Evolutionary conservation across 1,140 invertebrate genomes (phyloP).

Genomic region (Sitodiplosis mosellana): DNA sequence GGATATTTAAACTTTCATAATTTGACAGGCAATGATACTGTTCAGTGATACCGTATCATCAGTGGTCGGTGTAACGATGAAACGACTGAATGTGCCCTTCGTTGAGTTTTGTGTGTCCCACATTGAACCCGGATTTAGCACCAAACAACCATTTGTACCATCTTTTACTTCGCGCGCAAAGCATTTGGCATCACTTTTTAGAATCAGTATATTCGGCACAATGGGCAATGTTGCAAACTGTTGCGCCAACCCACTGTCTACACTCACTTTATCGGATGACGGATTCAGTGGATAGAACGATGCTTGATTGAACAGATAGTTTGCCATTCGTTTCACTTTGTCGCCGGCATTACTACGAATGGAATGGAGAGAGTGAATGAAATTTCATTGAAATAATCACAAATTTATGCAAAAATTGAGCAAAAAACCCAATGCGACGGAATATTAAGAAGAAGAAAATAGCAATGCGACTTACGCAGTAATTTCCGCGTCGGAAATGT

Average conservation of each 20-base stretch:
- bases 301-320: conserved; percentile 57
- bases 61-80: conserved; percentile 19
- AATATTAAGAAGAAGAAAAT: no score
- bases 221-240: conserved; percentile 41
- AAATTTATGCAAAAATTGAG: neutral
- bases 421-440: conserved; percentile 2
- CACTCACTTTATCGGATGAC: conserved; percentile 38
- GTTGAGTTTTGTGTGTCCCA: conserved; percentile 37
- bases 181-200: conserved; percentile 66
- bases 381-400: neutral
- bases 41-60: conserved; percentile 12
- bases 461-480: conserved; percentile 41
- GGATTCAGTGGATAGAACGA: conserved; percentile 70
- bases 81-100: conserved; percentile 35
- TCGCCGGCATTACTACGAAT: conserved; percentile 30
- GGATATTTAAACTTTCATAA: neutral
- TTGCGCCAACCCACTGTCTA: conserved; percentile 51
- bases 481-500: conserved; percentile 61
- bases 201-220: conserved; percentile 62
- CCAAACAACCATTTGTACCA: conserved; percentile 30
- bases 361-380: no score
- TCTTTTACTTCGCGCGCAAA: conserved; percentile 49
- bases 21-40: conserved; percentile 16
- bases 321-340: conserved; percentile 47
- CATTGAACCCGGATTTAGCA: conserved; percentile 69